Conservation (phyloP, 2,888 invertebrate species). For the Tetrapedia diversipes region DNA sequence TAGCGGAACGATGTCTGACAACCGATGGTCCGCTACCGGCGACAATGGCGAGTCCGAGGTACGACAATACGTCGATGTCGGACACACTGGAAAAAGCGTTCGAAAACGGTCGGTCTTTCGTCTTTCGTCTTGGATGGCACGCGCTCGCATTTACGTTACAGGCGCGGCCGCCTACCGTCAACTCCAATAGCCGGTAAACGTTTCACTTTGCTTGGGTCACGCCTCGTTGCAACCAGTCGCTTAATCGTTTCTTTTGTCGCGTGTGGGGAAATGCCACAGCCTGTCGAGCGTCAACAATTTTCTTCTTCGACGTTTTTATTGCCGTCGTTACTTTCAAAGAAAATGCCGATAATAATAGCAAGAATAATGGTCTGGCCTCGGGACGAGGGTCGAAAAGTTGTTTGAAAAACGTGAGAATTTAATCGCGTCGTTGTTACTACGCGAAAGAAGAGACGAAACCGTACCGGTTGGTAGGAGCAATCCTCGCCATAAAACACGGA, state of each 20-base stretch:
- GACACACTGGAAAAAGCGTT: neutral
- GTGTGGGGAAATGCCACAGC: too few species aligned
- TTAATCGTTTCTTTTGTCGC: conserved; percentile 69
- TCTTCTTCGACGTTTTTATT: neutral
- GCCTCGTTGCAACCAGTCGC: conserved; percentile 66
- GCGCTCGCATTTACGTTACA: conserved; percentile 22
- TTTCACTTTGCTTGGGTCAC: conserved; percentile 74
- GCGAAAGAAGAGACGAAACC: neutral
- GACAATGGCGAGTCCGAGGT: conserved; percentile 55
- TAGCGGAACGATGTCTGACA: conserved; percentile 58
- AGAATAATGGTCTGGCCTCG: too few species aligned
- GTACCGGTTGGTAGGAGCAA: conserved; percentile 21
- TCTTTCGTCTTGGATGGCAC: conserved; percentile 24
- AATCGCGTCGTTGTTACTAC: conserved; percentile 1
- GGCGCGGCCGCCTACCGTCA: too few species aligned
- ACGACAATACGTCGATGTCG: conserved; percentile 23
- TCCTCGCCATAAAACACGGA: conserved; percentile 59
- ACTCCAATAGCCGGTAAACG: conserved; percentile 65
- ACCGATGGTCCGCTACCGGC: conserved; percentile 37
- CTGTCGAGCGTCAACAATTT: neutral
- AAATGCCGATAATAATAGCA: too few species aligned
- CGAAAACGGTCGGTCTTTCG: conserved; percentile 14
- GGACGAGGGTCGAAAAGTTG: too few species aligned
- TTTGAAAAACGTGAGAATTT: neutral
- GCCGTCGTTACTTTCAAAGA: neutral